phyloP scores from a whole-genome alignment of 2,888 invertebrate species.

The Graphium colonna region DNA sequence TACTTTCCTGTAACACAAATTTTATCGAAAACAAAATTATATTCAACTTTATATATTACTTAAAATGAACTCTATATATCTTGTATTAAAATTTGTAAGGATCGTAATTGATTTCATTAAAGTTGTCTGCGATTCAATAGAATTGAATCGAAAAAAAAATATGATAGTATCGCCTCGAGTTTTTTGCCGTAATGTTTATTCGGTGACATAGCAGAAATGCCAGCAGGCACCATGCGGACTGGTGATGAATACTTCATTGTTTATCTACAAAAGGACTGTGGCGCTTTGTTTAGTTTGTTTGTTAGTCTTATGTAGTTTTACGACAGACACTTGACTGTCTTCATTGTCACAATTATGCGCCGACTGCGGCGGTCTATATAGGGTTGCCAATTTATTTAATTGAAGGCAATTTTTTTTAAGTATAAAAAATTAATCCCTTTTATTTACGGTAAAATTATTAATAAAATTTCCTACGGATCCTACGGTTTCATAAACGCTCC shows the following conservation, averaged over 20 bases:
- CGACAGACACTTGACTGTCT: slow-evolving; percentile 68
- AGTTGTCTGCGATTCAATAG: background rate
- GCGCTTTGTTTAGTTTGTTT: slow-evolving; percentile 50
- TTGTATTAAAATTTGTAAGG: too few relatives aligned
- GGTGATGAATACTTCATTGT: slow-evolving; percentile 64
- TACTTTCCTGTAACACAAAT: background rate
- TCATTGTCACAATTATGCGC: slow-evolving; percentile 63
- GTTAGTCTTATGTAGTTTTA: slow-evolving; percentile 57
- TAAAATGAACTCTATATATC: too few relatives aligned
- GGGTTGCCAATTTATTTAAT: slow-evolving; percentile 9
- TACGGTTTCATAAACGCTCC: too few relatives aligned
- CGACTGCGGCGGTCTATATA: slow-evolving; percentile 40
- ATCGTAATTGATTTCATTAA: too few relatives aligned
- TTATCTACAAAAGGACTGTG: slow-evolving; percentile 62
- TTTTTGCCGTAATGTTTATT: slow-evolving; percentile 16
- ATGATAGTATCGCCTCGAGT: background rate
- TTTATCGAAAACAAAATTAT: background rate
- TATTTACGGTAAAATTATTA: too few relatives aligned
- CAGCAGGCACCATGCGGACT: slow-evolving; percentile 39
- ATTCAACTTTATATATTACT: too few relatives aligned
- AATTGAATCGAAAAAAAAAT: background rate
- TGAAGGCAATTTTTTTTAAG: too few relatives aligned
- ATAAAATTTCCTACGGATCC: too few relatives aligned
- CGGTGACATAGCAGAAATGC: slow-evolving; percentile 19
- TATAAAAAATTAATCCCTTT: too few relatives aligned